phyloP scores from a whole-genome alignment of 30 jellyfish, hydroid and myxozoan genomes.

The Pseudorhiza aurosa region DNA sequence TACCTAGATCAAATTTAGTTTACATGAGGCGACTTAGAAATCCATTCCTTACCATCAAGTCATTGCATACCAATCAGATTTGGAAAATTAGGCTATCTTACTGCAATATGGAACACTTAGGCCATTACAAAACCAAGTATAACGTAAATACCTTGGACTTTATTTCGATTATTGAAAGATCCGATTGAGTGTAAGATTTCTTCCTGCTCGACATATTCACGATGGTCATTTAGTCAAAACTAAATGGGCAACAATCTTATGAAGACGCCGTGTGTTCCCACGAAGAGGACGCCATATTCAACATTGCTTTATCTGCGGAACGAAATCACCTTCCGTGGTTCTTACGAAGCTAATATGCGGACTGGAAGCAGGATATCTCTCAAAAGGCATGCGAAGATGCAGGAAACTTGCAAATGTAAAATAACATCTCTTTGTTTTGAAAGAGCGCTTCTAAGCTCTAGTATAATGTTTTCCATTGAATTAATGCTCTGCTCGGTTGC shows the following conservation, averaged over 20 bases:
- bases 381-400: too few species aligned
- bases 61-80: background rate
- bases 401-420: too few species aligned
- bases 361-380: too few species aligned
- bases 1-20: too few species aligned
- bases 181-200: constrained; percentile 90
- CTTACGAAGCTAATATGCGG: constrained; percentile 1
- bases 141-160: constrained; percentile 87
- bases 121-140: constrained; percentile 9
- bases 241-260: background rate
- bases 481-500: too few species aligned
- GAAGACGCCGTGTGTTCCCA: background rate
- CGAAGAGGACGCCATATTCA: constrained; percentile 30
- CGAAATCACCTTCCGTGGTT: constrained; percentile 60
- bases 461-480: too few species aligned
- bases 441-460: too few species aligned
- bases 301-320: constrained; percentile 5
- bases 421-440: background rate
- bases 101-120: background rate
- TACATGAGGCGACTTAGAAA: background rate
- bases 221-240: background rate
- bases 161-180: constrained; percentile 90
- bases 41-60: background rate
- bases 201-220: constrained; percentile 77
- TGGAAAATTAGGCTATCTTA: background rate